phyloP scores from a whole-genome alignment of 2,888 invertebrate genomes.

The Ethmia dodecea region DNA sequence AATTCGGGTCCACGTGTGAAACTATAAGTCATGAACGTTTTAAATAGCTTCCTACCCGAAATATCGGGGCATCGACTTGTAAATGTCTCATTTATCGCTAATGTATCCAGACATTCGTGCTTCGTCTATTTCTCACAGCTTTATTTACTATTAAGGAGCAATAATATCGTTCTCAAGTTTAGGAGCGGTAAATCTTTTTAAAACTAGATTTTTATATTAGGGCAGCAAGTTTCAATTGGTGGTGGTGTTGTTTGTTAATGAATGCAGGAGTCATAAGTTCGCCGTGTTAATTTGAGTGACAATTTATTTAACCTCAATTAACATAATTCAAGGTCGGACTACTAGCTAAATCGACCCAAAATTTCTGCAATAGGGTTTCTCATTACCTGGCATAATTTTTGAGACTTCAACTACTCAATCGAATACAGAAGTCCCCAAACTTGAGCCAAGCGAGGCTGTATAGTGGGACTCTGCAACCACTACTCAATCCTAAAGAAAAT shows the following conservation, averaged over 20 bases:
- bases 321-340: conserved; percentile 38
- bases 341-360: conserved; percentile 25
- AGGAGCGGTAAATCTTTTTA: neutral
- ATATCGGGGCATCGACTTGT: conserved; percentile 25
- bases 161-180: conserved; percentile 5
- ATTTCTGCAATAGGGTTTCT: too few relatives aligned
- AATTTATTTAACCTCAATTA: conserved; percentile 72
- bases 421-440: too few relatives aligned
- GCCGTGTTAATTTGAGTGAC: conserved; percentile 46
- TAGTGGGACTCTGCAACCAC: too few relatives aligned
- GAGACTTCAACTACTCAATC: too few relatives aligned
- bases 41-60: conserved; percentile 37
- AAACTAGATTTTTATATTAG: neutral
- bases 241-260: conserved; percentile 24
- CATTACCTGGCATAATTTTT: too few relatives aligned
- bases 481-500: neutral
- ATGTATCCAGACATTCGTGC: conserved; percentile 24
- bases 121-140: conserved; percentile 18
- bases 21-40: conserved; percentile 28
- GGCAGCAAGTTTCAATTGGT: conserved; percentile 5
- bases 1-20: conserved; percentile 25
- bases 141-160: conserved; percentile 11
- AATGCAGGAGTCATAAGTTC: conserved; percentile 31
- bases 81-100: conserved; percentile 27
- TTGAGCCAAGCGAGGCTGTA: too few relatives aligned